Conservation (phyloP, 2,888 invertebrate species). For the Acanthosepion lycidas region DNA sequence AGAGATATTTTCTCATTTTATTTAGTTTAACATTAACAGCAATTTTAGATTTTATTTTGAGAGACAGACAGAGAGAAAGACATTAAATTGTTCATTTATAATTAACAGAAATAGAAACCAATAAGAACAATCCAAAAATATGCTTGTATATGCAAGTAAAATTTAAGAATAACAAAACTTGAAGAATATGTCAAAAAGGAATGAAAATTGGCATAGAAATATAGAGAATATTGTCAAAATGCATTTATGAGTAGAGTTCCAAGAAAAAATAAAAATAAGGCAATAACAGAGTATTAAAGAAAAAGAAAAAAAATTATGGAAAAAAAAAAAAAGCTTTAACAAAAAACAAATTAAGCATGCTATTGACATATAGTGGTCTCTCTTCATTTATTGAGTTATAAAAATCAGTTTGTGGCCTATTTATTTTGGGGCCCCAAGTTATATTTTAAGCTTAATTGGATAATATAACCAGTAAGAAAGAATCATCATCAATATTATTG, state of each 20-base stretch:
- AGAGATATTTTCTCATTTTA: slow-evolving; percentile 12
- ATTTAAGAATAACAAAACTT: background rate
- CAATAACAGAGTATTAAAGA: background rate
- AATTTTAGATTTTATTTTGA: background rate
- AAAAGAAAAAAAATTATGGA: background rate
- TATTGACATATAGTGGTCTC: background rate
- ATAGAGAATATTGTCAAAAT: slow-evolving; percentile 1
- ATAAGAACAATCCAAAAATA: background rate
- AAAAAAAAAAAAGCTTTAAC: background rate
- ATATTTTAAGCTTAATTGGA: background rate
- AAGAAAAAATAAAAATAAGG: background rate
- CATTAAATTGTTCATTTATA: background rate
- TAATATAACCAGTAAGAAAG: background rate
- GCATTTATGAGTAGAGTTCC: background rate
- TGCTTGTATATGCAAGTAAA: background rate
- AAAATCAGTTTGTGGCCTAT: no score
- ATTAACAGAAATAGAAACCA: background rate
- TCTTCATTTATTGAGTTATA: no score
- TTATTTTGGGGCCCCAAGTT: no score
- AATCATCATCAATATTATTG: background rate
- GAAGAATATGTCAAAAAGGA: background rate
- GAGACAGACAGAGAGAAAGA: slow-evolving; percentile 3
- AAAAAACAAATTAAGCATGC: background rate
- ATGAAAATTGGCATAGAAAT: slow-evolving; percentile 7
- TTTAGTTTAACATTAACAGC: background rate